Percentiles rank a stretch among this genome's conserved stretches.
phyloP scores from a whole-genome alignment of 2,797 vertebrate genomes.

The Rhynchonycteris naso region DNA sequence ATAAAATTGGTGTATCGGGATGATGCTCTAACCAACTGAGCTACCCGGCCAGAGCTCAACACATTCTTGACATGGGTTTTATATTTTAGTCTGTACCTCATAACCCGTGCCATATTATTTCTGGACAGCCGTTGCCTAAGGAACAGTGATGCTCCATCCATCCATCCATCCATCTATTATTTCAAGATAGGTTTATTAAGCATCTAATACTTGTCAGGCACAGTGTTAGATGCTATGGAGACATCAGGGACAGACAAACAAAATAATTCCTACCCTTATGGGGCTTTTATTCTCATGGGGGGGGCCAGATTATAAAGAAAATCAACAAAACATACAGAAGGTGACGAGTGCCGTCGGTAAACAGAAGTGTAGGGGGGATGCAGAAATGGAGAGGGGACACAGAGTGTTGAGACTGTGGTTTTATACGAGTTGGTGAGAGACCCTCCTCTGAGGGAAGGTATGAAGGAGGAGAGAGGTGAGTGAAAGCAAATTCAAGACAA shows the following conservation, averaged over 20 bases:
- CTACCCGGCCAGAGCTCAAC: background rate
- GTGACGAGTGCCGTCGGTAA: background rate
- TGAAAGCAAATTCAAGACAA: background rate
- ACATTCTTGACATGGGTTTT: background rate
- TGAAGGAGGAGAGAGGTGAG: background rate
- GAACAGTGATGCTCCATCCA: background rate
- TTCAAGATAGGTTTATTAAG: background rate
- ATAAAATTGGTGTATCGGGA: no score
- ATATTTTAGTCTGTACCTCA: background rate
- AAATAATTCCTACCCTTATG: background rate
- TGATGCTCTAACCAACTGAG: no score
- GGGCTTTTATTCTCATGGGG: background rate
- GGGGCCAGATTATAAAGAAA: background rate
- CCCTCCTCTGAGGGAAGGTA: background rate
- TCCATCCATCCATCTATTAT: background rate
- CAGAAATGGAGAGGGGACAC: background rate
- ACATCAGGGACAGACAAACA: background rate
- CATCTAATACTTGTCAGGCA: background rate
- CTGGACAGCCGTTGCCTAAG: background rate
- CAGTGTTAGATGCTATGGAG: background rate
- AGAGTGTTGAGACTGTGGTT: background rate
- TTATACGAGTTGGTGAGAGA: background rate
- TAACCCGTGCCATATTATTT: background rate
- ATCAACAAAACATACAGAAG: background rate
- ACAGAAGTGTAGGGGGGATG: background rate